Evolutionary conservation across 2,113 vertebrate species (phyloP).

Genomic region (Microtus pennsylvanicus): DNA sequence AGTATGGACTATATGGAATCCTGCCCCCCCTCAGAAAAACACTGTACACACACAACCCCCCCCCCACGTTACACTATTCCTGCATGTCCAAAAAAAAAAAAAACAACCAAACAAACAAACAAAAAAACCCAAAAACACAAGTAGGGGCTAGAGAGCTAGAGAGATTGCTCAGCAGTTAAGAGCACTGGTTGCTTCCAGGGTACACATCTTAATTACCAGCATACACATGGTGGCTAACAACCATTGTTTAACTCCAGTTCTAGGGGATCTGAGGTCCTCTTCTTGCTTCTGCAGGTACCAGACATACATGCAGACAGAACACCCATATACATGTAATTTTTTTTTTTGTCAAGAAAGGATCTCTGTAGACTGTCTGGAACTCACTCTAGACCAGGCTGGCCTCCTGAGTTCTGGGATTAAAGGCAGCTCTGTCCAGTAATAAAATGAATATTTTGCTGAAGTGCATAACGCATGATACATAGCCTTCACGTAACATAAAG

Average conservation of each 20-base stretch:
- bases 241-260: not conserved
- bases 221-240: not conserved
- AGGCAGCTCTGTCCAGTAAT: not conserved
- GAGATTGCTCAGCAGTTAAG: not conserved
- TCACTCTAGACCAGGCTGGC: not conserved
- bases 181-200: not conserved
- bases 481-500: slow-evolving; percentile 29
- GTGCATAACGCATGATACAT: not conserved
- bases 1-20: not conserved
- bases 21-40: not conserved
- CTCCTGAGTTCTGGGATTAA: not conserved
- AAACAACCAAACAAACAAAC: too few species aligned
- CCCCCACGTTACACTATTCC: not conserved
- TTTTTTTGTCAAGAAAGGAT: not conserved
- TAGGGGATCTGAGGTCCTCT: not conserved
- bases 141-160: not conserved
- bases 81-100: not conserved
- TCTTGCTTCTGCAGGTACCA: not conserved
- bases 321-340: not conserved
- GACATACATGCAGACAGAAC: not conserved
- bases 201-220: not conserved
- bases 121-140: not conserved
- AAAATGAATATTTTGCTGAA: not conserved
- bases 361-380: not conserved
- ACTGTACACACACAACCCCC: not conserved